phyloP scores from a whole-genome alignment of 1,140 invertebrate species.

The Chironomus tepperi region DNA sequence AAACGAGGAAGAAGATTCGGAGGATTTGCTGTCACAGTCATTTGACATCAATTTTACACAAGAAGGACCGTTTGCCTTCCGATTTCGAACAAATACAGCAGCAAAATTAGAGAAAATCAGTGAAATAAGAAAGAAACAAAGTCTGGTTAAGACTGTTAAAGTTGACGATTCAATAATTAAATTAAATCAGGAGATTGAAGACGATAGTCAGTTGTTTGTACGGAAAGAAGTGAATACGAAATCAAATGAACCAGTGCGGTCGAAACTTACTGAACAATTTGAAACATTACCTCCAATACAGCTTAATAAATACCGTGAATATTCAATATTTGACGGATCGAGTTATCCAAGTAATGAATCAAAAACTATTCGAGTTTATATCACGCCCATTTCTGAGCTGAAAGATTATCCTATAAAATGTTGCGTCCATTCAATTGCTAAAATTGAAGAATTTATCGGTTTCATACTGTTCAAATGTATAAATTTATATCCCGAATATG shows the following conservation, averaged over 20 bases:
- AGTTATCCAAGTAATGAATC: constrained; percentile 66
- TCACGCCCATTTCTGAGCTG: constrained; percentile 74
- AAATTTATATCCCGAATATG: constrained; percentile 49
- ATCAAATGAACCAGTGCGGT: constrained; percentile 41
- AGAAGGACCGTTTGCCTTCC: constrained; percentile 58
- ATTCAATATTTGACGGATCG: constrained; percentile 84
- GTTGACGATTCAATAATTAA: constrained; percentile 56
- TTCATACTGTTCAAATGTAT: constrained; percentile 80
- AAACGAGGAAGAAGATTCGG: constrained; percentile 64
- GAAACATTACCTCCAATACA: constrained; percentile 63
- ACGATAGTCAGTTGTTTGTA: constrained; percentile 61
- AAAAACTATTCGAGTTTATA: constrained; percentile 75
- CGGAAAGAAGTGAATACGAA: constrained; percentile 38
- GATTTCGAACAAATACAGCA: constrained; percentile 78
- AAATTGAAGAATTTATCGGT: constrained; percentile 87
- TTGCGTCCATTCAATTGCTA: constrained; percentile 69
- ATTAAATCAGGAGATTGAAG: constrained; percentile 29
- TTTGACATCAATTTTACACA: constrained; percentile 63
- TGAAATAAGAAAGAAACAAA: constrained; percentile 68
- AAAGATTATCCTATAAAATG: constrained; percentile 77
- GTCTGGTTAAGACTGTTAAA: constrained; percentile 69
- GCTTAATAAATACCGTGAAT: constrained; percentile 79
- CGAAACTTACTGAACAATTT: constrained; percentile 61
- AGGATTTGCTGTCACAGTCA: constrained; percentile 53
- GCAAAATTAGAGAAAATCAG: constrained; percentile 83